These are phyloP conservation scores for Zaprionus camerounensis DNA, from an alignment of 1,140 invertebrate species.

Conservation along the genomic window DNA sequence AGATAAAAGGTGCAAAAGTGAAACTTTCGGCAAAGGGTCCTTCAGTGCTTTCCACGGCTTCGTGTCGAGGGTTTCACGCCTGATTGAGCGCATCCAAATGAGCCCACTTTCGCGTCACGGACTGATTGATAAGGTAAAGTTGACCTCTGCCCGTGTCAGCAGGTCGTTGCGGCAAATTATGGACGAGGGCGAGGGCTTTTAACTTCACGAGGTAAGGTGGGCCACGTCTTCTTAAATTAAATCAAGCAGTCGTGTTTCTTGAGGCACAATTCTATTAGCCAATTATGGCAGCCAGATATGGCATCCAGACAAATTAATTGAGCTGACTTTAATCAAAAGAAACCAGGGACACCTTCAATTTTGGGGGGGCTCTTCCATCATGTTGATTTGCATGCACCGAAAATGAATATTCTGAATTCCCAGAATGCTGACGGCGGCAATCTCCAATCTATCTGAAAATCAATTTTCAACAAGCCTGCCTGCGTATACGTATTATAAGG, in stretches of 20 bases:
- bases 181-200: slow-evolving; percentile 22
- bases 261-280: slow-evolving; percentile 40
- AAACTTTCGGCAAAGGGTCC: slow-evolving; percentile 58
- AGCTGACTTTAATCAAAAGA: slow-evolving; percentile 20
- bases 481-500: slow-evolving; percentile 3
- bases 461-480: slow-evolving; percentile 29
- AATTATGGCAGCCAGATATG: slow-evolving; percentile 36
- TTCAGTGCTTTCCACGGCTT: slow-evolving; percentile 4
- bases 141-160: slow-evolving; percentile 17
- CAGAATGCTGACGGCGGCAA: background rate
- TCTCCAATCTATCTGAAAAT: slow-evolving; percentile 42
- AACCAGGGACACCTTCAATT: slow-evolving; percentile 4
- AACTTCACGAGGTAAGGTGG: background rate
- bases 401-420: slow-evolving; percentile 8
- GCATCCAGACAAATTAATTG: slow-evolving; percentile 22
- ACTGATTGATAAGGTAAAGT: slow-evolving; percentile 74
- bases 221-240: slow-evolving; percentile 40
- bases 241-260: slow-evolving; percentile 39
- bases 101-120: slow-evolving; percentile 13
- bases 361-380: slow-evolving; percentile 26
- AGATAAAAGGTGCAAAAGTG: slow-evolving; percentile 55
- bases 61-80: slow-evolving; percentile 56
- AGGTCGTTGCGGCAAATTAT: slow-evolving; percentile 49
- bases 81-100: slow-evolving; percentile 64
- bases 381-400: background rate